These are phyloP conservation scores for Conus ventricosus DNA, from an alignment of 1,140 invertebrate species.

Conservation along the genomic window DNA sequence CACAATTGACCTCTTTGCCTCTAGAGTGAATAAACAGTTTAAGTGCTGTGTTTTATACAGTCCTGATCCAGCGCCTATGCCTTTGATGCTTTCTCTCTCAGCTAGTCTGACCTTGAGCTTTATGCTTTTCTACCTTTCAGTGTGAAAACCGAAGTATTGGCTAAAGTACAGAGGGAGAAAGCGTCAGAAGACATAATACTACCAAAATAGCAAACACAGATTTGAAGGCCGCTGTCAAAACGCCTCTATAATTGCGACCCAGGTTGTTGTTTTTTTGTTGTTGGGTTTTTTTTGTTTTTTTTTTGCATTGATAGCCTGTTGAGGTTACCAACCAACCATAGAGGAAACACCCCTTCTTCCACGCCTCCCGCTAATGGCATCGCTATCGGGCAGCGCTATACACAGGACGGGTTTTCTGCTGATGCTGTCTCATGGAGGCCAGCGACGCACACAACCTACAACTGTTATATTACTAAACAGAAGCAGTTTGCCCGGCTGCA, in stretches of 20 bases:
- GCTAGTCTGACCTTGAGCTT: slow-evolving; percentile 31
- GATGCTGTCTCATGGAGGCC: neutral
- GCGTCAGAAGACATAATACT: neutral
- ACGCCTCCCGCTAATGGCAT: neutral
- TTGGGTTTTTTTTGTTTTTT: no score
- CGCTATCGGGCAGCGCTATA: neutral
- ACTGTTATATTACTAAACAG: neutral
- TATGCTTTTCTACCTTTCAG: slow-evolving; percentile 50
- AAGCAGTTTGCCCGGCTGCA: neutral
- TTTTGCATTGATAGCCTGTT: neutral
- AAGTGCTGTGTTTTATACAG: slow-evolving; percentile 34
- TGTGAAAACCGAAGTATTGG: neutral
- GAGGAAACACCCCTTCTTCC: neutral
- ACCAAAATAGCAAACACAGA: neutral
- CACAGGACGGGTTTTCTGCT: neutral
- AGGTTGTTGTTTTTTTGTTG: no score
- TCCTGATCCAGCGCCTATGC: slow-evolving; percentile 9
- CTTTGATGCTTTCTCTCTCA: slow-evolving; percentile 47
- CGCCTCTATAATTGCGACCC: no score
- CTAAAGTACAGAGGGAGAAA: neutral
- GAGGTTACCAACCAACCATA: neutral
- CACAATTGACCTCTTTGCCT: slow-evolving; percentile 51
- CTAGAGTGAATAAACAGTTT: slow-evolving; percentile 44
- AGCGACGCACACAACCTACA: neutral
- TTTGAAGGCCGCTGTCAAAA: neutral